Evolutionary conservation across 2,797 vertebrate genomes (phyloP), one percentile per base, ranked within the genome.

Genomic region (Syndactyla subalaris): DNA sequence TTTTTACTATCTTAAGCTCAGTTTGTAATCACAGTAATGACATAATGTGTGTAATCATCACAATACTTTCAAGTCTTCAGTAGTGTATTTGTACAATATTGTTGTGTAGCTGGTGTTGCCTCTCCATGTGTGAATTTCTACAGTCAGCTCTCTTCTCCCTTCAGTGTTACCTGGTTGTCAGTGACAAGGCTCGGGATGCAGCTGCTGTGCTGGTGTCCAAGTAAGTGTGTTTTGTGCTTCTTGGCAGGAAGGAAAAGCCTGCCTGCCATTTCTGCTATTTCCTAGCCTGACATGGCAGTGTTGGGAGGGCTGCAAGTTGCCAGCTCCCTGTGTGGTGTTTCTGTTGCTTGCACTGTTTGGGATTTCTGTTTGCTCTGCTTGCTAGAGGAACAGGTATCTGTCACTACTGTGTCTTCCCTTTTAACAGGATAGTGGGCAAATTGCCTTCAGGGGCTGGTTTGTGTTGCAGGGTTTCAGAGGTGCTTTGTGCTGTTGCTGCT

Each of bases 151-250:
- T 86, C 49, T 89, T 97, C 93, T 92, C 51, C 92, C 95, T 95
- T n/a, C 93, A 99, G 99, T 98, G 98, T 52, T 99, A 99, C 95
- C 97, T 99, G 68, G 95, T 97, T 32, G 99, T 99, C 93, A 98
- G 98, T 39, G 99, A 99, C 93, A 98, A 98, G 97, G 98, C 98
- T 71, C 98, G 99, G 68, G 98, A 99, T 85, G 99, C 99, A 52
- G 99, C 99, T 89, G 98, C 99, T 21, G 98, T 99, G 12, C 98
- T 99, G 14, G 97, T 99, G 73, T 99, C 99, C 97, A 99, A 99
- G 99, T 99, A 98, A 99, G 99, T 98, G 39, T 62, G 55, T 88
- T 45, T 54, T 82, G 39, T 94, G 63, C 70, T 80, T 80, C 55
- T 46, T 68, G 61, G 21, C 57, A 87, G 80, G 77, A 83, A 61